Percentiles rank a stretch among this genome's conserved stretches.
Conservation (phyloP, 2,113 vertebrate genomes). For the Conger conger region DNA sequence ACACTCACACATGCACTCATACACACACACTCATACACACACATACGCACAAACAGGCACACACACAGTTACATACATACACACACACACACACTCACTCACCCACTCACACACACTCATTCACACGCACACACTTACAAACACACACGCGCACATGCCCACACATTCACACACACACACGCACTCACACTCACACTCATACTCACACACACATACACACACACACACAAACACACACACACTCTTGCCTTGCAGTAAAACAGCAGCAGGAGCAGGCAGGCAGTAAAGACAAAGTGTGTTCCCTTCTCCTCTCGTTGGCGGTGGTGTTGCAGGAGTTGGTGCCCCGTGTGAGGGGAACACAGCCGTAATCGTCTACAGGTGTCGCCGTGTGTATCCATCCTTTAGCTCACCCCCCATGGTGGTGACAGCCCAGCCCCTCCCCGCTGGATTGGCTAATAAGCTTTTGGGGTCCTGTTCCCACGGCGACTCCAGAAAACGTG, state of each 20-base stretch:
- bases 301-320: conserved; percentile 34
- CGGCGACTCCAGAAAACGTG: not conserved
- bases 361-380: not conserved
- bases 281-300: conserved; percentile 42
- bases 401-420: not conserved
- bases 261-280: conserved; percentile 33
- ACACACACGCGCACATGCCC: no score
- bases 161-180: no score
- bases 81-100: not conserved
- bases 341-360: conserved; percentile 26
- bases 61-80: no score
- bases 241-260: conserved; percentile 31
- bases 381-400: not conserved
- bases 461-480: not conserved
- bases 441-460: not conserved
- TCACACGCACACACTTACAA: no score
- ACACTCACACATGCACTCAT: not conserved
- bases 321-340: conserved; percentile 35
- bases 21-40: conserved; percentile 8
- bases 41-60: conserved; percentile 21
- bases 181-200: no score
- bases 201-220: conserved; percentile 6
- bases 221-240: conserved; percentile 26
- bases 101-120: not conserved
- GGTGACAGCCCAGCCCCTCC: not conserved